Percentiles rank a stretch among this genome's conserved stretches.
Evolutionary conservation across 1,140 invertebrate species (phyloP).

Genomic region (Daktulosphaira vitifoliae): DNA sequence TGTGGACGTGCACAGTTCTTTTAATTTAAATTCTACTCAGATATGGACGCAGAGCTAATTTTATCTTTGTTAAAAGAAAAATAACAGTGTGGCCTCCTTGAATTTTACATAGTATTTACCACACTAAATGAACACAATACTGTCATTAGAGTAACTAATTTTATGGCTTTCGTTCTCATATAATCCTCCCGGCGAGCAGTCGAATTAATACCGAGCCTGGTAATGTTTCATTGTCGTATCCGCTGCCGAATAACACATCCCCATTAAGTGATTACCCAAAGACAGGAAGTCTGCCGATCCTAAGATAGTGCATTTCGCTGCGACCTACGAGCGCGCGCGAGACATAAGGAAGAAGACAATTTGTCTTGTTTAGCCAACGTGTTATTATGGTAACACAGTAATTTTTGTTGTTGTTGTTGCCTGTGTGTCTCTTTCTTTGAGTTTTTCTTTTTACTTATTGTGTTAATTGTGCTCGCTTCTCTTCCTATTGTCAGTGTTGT

Average conservation of each 20-base stretch:
- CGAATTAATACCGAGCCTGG: no score
- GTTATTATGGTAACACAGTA: neutral
- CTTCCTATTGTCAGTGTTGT: neutral
- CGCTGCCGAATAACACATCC: neutral
- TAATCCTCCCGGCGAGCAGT: no score
- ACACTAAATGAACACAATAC: no score
- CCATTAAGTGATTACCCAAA: neutral
- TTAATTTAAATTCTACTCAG: no score
- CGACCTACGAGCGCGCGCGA: neutral
- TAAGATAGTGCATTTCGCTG: neutral
- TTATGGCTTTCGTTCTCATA: no score
- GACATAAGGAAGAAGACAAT: slow-evolving; percentile 15
- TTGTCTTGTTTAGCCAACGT: slow-evolving; percentile 19
- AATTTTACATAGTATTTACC: no score
- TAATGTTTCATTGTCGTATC: no score
- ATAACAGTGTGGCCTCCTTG: no score
- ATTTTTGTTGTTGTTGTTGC: neutral
- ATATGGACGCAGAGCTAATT: no score
- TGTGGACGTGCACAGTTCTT: no score
- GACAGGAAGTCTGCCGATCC: neutral
- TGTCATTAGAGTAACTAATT: no score
- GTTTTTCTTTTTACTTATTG: neutral
- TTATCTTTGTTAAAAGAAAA: no score
- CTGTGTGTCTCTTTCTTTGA: neutral
- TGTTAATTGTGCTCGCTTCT: slow-evolving; percentile 12